Conservation (phyloP, 2,888 invertebrate genomes). For the Pheosia tremula region DNA sequence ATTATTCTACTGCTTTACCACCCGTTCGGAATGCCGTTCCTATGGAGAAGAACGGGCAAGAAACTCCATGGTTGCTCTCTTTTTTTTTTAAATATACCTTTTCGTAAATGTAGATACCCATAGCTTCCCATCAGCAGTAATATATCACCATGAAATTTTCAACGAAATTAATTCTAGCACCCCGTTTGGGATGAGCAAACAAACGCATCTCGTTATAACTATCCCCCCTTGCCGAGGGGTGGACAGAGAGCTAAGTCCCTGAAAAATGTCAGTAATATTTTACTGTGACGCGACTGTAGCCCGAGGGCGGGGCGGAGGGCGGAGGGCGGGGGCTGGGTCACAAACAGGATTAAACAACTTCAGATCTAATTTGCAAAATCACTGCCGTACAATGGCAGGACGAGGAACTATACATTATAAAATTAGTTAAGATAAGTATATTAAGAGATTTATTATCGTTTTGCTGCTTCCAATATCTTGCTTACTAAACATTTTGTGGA, state of each 20-base stretch:
- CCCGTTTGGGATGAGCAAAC: slow-evolving; percentile 28
- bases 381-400: neutral
- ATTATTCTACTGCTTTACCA: no score
- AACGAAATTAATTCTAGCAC: slow-evolving; percentile 37
- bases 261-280: slow-evolving; percentile 73
- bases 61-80: no score
- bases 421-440: neutral
- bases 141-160: slow-evolving; percentile 29
- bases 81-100: no score
- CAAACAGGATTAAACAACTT: slow-evolving; percentile 59
- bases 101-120: slow-evolving; percentile 2
- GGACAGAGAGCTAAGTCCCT: slow-evolving; percentile 51
- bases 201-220: slow-evolving; percentile 52
- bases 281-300: slow-evolving; percentile 48
- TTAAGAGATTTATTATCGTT: no score
- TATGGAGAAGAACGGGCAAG: no score
- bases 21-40: no score
- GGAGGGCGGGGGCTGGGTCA: slow-evolving; percentile 27
- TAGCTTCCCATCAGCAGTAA: slow-evolving; percentile 8
- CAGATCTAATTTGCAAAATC: slow-evolving; percentile 56
- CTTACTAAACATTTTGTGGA: no score
- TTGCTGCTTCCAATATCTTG: no score
- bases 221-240: slow-evolving; percentile 42
- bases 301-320: slow-evolving; percentile 30
- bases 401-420: neutral